These are phyloP conservation scores for Aphelocoma californica DNA, from an alignment of 2,797 vertebrate species.

Conservation along the genomic window DNA sequence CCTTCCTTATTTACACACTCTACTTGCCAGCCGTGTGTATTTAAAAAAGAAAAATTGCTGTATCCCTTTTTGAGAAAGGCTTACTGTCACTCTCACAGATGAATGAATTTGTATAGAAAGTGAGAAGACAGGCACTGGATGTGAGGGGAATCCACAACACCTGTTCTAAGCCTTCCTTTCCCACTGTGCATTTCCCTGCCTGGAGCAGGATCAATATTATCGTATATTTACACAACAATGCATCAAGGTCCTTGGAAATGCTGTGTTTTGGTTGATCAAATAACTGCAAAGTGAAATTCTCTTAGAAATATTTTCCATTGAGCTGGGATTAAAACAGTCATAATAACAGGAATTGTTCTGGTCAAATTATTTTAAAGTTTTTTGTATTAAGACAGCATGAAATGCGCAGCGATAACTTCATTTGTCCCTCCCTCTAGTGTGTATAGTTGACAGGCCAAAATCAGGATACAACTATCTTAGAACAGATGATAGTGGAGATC, in stretches of 20 bases:
- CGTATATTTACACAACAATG: not conserved
- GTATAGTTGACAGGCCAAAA: not conserved
- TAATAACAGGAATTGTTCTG: not conserved
- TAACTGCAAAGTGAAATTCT: not conserved
- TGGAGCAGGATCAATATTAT: not conserved
- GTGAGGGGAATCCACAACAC: conserved; percentile 11
- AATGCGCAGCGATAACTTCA: not conserved
- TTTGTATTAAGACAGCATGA: not conserved
- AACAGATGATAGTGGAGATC: not conserved
- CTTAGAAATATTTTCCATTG: not conserved
- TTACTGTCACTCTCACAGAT: not conserved
- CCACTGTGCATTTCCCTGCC: not conserved
- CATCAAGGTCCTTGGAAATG: not conserved
- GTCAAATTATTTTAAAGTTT: not conserved
- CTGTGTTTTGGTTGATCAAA: not conserved
- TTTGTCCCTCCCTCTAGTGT: not conserved
- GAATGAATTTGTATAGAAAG: not conserved
- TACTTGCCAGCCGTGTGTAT: not conserved
- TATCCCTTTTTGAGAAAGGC: not conserved
- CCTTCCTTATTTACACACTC: not conserved
- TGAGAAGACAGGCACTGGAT: not conserved
- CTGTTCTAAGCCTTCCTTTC: not conserved
- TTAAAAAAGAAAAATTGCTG: not conserved
- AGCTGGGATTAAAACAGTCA: not conserved
- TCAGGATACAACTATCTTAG: not conserved